Evolutionary conservation across 2,797 vertebrate species (phyloP), one percentile per base, ranked within the genome.

Genomic region (Phoxinus dragarum): DNA sequence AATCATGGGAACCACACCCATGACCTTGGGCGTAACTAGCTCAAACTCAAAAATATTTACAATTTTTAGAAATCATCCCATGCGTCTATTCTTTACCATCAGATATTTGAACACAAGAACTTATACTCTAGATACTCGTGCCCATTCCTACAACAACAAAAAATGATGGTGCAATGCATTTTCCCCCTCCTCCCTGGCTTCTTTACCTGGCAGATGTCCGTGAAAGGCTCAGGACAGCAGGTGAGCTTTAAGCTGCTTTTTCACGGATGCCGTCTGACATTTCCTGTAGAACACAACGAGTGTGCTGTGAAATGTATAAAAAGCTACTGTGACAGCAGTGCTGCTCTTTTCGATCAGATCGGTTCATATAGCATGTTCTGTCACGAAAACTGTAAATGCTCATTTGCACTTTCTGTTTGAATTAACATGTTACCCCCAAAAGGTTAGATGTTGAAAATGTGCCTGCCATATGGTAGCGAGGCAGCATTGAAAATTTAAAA

Each of bases 391-490:
- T 36, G 61, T 64, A 38, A 64, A 74, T 52, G 34, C 59, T 66
- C 68, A 64, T 76, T 82, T 84, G 79, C 84, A 84, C 84, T 34
- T 56, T 77, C 84, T 77, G 5, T 84, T 34, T 64, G 38, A 12
- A 21, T 67, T 52, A 49, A 76, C 17, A 23, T 12, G 31, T 73
- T 74, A 81, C 40, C 77, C 84, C 80, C 54, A 38, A 69, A 86
- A 88, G 86, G 66, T 82, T 80, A 75, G 81, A 86, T 81, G 75
- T 82, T 56, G 59, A 87, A 88, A 73, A 74, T 85, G 56, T 64
- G 66, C 38, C 76, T 52, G 49, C 77, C 86, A 80, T 88, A 88
- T 89, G 86, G 76, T 47, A 71, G 31, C 34, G 38, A 78, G 80
- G 68, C 77, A 85, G 74, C 27, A 27, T 27, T 27, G 1, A 27